phyloP scores from a whole-genome alignment of 2,113 vertebrate species.

The Alligator sinensis region DNA sequence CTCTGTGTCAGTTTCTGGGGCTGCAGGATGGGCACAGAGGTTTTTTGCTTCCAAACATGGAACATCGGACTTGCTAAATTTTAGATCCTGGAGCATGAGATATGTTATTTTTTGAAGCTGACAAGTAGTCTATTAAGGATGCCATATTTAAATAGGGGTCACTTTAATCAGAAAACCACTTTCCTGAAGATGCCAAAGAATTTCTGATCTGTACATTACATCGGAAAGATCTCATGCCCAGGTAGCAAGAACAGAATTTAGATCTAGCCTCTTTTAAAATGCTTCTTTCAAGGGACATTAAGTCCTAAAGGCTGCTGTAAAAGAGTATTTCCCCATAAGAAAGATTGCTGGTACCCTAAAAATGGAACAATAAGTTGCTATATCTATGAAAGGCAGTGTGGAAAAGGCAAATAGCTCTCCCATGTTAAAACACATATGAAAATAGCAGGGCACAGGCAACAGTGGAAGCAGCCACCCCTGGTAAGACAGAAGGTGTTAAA shows the following conservation, averaged over 20 bases:
- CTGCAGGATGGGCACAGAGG: no score
- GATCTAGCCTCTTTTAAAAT: neutral
- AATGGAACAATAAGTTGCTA: no score
- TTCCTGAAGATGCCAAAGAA: neutral
- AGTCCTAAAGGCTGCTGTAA: neutral
- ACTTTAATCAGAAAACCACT: neutral
- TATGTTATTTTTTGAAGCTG: neutral
- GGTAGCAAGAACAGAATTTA: neutral
- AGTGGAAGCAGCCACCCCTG: neutral
- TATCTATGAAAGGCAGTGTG: neutral
- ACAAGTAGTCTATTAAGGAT: neutral
- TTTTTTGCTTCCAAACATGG: neutral
- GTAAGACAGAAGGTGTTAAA: neutral
- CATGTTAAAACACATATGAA: neutral
- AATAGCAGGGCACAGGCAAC: neutral
- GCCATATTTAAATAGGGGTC: neutral
- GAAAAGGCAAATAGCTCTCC: neutral
- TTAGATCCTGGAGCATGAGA: neutral
- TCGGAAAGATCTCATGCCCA: neutral
- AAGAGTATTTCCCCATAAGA: neutral
- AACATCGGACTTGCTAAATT: neutral
- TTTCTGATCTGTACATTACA: neutral
- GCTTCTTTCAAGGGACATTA: neutral
- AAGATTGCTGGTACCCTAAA: neutral
- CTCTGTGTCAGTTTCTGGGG: no score